Percentiles rank a stretch among this genome's conserved stretches.
Conservation (phyloP, 2,888 invertebrate species). For the Cephus pygmeus region DNA sequence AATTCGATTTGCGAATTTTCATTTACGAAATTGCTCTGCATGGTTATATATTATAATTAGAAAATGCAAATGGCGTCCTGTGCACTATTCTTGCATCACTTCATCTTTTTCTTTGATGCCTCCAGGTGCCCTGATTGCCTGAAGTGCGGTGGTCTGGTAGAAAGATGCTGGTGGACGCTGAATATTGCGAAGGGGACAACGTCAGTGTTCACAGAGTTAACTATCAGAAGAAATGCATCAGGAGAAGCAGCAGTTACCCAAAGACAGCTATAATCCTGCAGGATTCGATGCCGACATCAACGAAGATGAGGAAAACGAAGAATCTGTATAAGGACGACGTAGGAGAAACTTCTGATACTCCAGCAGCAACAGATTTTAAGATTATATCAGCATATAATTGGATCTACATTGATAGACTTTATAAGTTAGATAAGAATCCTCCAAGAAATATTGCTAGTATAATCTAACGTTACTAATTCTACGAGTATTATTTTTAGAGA, state of each 20-base stretch:
- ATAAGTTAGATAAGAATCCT: background rate
- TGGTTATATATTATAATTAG: too few relatives aligned
- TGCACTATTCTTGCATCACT: too few relatives aligned
- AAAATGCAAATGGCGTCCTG: too few relatives aligned
- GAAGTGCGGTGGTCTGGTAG: too few relatives aligned
- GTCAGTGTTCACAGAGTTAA: too few relatives aligned
- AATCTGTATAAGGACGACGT: background rate
- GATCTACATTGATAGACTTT: background rate
- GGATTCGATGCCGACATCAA: background rate
- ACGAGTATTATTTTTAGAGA: background rate
- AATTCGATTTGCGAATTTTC: too few relatives aligned
- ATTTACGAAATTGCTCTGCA: too few relatives aligned
- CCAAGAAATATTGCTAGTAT: background rate
- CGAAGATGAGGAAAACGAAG: background rate
- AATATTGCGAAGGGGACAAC: too few relatives aligned
- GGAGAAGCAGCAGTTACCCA: background rate
- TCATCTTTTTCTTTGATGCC: too few relatives aligned
- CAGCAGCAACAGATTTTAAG: background rate
- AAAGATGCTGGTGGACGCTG: too few relatives aligned
- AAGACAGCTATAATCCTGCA: too few relatives aligned
- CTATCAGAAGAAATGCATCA: background rate
- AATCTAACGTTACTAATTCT: background rate
- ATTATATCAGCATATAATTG: background rate
- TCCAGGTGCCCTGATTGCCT: too few relatives aligned
- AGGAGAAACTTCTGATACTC: background rate